phyloP scores from a whole-genome alignment of 35 echinoderm and acorn worm genomes.

The Heliocidaris tuberculata region DNA sequence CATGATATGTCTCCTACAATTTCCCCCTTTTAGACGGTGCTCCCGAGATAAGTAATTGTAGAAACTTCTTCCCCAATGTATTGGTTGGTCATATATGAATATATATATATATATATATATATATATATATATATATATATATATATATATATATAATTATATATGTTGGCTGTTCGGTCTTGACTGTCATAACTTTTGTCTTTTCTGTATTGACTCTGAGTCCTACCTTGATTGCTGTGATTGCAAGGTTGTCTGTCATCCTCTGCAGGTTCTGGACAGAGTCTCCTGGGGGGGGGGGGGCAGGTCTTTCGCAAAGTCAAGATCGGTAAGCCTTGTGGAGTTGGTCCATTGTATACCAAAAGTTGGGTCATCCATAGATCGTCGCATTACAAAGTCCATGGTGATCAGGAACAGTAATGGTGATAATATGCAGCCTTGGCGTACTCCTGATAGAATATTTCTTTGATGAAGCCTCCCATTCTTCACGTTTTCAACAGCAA shows the following conservation, averaged over 20 bases:
- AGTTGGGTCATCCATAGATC: background rate
- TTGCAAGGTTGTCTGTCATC: background rate
- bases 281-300: background rate
- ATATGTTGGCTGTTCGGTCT: too few relatives aligned
- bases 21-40: background rate
- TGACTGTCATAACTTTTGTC: too few relatives aligned
- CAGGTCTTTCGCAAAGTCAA: too few relatives aligned
- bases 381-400: background rate
- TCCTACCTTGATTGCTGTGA: background rate
- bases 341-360: background rate
- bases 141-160: too few relatives aligned
- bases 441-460: background rate
- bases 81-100: too few relatives aligned
- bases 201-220: background rate
- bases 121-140: too few relatives aligned
- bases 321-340: too few relatives aligned
- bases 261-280: background rate
- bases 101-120: too few relatives aligned
- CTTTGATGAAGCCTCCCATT: too few relatives aligned
- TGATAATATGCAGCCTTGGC: background rate
- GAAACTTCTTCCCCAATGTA: too few relatives aligned
- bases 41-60: too few relatives aligned
- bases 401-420: conserved; percentile 2
- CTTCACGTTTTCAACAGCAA: too few relatives aligned
- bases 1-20: background rate